A percentile compares a stretch with the other conserved stretches of the same genome.
Evolutionary conservation across 1,140 invertebrate species (phyloP).

Genomic region (Drosophila nasuta): DNA sequence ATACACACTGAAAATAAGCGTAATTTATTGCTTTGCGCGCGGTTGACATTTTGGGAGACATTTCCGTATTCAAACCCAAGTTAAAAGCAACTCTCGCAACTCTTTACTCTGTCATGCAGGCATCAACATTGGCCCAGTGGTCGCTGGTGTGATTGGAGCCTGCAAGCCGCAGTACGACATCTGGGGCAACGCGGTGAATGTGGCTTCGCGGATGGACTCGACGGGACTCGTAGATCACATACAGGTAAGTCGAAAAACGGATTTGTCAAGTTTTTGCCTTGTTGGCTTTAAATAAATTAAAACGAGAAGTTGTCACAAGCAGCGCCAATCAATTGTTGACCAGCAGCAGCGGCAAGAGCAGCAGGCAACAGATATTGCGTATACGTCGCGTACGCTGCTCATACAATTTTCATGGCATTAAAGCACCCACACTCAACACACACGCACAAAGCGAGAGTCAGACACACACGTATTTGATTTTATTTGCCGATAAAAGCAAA

Average conservation of each 20-base stretch:
- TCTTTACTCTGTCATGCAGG: slow-evolving; percentile 85
- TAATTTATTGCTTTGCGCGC: no score
- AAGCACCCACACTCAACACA: no score
- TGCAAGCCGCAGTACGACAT: slow-evolving; percentile 96
- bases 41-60: no score
- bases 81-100: no score
- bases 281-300: slow-evolving; percentile 32
- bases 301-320: slow-evolving; percentile 16
- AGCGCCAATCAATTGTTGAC: slow-evolving; percentile 33
- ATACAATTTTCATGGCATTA: slow-evolving; percentile 15
- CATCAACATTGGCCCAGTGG: slow-evolving; percentile 97
- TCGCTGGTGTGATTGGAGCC: slow-evolving; percentile 97
- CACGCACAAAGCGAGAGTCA: neutral
- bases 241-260: slow-evolving; percentile 87
- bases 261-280: slow-evolving; percentile 12
- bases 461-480: slow-evolving; percentile 63
- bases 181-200: slow-evolving; percentile 96
- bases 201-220: slow-evolving; percentile 95
- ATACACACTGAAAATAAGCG: no score
- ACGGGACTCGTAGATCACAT: slow-evolving; percentile 93
- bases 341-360: neutral
- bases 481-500: slow-evolving; percentile 73
- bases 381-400: slow-evolving; percentile 9
- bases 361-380: slow-evolving; percentile 23
- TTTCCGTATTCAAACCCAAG: no score